A percentile compares a stretch with the other conserved stretches of the same genome.
Evolutionary conservation across 2,797 vertebrate species (phyloP).

Genomic region (Delichon dasypus): DNA sequence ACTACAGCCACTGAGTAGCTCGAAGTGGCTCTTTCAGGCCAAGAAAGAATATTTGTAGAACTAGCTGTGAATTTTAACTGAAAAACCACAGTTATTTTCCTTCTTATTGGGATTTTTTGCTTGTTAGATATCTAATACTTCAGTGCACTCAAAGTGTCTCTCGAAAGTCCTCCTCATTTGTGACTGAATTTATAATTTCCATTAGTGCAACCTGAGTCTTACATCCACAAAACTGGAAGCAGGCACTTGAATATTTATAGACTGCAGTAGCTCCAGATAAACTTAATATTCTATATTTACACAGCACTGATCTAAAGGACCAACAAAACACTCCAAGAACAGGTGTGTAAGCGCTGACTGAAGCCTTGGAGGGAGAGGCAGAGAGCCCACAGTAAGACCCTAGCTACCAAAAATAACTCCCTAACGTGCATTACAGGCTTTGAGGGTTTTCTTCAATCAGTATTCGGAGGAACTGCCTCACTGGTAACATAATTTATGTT

Average conservation of each 20-base stretch:
- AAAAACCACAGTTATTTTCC: not conserved
- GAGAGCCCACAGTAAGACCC: not conserved
- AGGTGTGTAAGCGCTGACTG: not conserved
- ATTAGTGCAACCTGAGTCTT: not conserved
- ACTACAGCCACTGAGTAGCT: too few relatives aligned
- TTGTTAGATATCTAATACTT: not conserved
- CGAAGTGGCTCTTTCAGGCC: too few relatives aligned
- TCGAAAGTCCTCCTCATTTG: not conserved
- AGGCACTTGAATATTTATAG: constrained; percentile 9
- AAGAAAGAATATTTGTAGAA: not conserved
- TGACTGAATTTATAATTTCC: not conserved
- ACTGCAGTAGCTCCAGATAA: not conserved
- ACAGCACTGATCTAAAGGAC: not conserved
- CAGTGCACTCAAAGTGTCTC: not conserved
- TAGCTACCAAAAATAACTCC: not conserved
- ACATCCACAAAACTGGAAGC: not conserved
- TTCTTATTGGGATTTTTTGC: not conserved
- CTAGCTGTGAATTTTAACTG: not conserved
- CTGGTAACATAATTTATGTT: not conserved
- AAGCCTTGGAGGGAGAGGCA: not conserved
- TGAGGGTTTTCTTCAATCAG: not conserved
- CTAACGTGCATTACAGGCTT: not conserved
- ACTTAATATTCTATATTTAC: not conserved
- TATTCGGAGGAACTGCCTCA: not conserved
- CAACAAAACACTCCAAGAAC: not conserved